Evolutionary conservation across 2,113 vertebrate genomes (phyloP), one percentile per base, ranked within the genome.

Genomic region (Pseudonaja textilis): DNA sequence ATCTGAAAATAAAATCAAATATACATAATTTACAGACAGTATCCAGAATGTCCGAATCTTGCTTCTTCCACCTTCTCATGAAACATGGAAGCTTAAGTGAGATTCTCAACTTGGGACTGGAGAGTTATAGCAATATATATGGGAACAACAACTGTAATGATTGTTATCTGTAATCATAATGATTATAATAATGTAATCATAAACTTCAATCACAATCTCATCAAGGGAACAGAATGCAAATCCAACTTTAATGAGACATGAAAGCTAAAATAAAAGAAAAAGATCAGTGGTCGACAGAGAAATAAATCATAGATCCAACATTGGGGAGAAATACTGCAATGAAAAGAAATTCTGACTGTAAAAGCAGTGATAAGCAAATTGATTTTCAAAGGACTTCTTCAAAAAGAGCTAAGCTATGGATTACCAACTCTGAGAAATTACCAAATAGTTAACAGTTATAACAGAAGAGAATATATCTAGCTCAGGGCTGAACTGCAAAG

Each of bases 371-470:
- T 91, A 89, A 10, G 52, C 1, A 50, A 92, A 47, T 23, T 9
- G 26, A 26, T 55, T 91, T 93, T 93, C 52, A 64, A 92, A 89
- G 39, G 56, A 92, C 57, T 16, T 1, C 45, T 0, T 89, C 55
- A 0, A 0, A 57, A 2, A 52, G 59, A 87, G 29, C 81, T 4
- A 52, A 59, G 0, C 88, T 91, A 89, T 18, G 86, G 25, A 93
- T 94, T 86, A 93, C 18, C 85, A 57, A 2, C 56, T 94, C 25
- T 12, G 42, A 89, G 42, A 92, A 5, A 74, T 29, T 61, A 87
- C 0, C 90, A 90, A 94, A 92, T 0, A 3, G 25, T 90, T 55
- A 3, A 25, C 85, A 93, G 91, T 89, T 14, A 64, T 4, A 64
- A 69, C 18, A 69, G 29, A 69, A 69, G 29, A 69, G 29, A 69